Evolutionary conservation across 2,888 invertebrate species (phyloP).

Genomic region (Pristionchus fissidentatus): DNA sequence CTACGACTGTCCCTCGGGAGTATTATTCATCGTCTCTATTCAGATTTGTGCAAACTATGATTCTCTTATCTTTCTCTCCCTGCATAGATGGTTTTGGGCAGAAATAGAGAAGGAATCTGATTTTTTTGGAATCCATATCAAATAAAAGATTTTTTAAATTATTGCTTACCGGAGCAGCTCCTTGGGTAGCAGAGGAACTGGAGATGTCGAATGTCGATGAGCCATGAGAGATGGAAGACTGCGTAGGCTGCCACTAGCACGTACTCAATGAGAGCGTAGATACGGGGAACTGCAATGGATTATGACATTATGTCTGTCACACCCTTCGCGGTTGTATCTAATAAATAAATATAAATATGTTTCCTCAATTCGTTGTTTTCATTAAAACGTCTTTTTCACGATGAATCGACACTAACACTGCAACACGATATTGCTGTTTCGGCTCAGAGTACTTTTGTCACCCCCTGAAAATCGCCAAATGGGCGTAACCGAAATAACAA

Average conservation of each 20-base stretch:
- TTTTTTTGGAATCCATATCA: neutral
- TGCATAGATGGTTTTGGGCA: too few species aligned
- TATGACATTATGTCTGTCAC: neutral
- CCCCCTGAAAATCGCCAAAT: too few species aligned
- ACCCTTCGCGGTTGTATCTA: neutral
- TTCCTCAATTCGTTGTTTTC: neutral
- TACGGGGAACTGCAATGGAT: conserved; percentile 53
- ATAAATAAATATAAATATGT: neutral
- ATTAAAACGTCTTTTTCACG: neutral
- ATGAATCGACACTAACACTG: neutral
- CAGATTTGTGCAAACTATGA: too few species aligned
- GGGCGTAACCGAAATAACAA: too few species aligned
- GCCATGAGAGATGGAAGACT: conserved; percentile 58
- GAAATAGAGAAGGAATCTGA: neutral
- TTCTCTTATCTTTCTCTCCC: too few species aligned
- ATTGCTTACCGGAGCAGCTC: conserved; percentile 59
- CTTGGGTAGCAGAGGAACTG: conserved; percentile 66
- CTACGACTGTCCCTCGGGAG: too few species aligned
- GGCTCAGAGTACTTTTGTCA: too few species aligned
- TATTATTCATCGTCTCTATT: too few species aligned
- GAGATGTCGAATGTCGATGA: conserved; percentile 61
- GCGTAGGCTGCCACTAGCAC: conserved; percentile 58
- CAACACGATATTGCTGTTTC: too few species aligned
- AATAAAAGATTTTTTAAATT: neutral
- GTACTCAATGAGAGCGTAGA: conserved; percentile 63